These are phyloP conservation scores for Pseudomyrmex concolor DNA, from an alignment of 1,140 invertebrate species.

Conservation along the genomic window DNA sequence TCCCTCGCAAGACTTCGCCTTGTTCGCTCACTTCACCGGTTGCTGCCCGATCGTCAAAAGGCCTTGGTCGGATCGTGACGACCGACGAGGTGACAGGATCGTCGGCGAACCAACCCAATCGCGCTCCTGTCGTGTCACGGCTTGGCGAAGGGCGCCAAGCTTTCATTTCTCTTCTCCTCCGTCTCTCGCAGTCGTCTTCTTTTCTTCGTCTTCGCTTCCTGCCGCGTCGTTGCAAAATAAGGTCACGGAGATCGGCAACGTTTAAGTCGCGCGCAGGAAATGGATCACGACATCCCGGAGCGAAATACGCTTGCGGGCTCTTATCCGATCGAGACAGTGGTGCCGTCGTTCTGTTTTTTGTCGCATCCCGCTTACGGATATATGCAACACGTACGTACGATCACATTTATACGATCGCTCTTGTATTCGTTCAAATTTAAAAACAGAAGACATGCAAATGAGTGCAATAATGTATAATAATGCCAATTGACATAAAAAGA, in stretches of 20 bases:
- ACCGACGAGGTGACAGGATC: slow-evolving; percentile 62
- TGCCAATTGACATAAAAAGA: neutral
- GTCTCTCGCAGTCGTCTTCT: neutral
- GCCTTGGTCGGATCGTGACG: slow-evolving; percentile 62
- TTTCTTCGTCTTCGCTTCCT: slow-evolving; percentile 21
- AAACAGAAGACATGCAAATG: slow-evolving; percentile 24
- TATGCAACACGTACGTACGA: too few species aligned
- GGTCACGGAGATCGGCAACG: slow-evolving; percentile 59
- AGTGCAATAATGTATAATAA: neutral
- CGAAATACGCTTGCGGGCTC: slow-evolving; percentile 47
- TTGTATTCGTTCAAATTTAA: neutral
- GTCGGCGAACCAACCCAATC: slow-evolving; percentile 32
- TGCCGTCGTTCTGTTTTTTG: slow-evolving; percentile 36
- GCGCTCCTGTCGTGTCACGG: slow-evolving; percentile 45
- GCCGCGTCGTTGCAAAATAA: slow-evolving; percentile 45
- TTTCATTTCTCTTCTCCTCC: slow-evolving; percentile 12
- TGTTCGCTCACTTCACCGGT: slow-evolving; percentile 34
- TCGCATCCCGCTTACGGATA: slow-evolving; percentile 4
- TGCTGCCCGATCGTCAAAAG: slow-evolving; percentile 57
- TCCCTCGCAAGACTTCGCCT: slow-evolving; percentile 34
- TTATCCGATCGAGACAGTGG: slow-evolving; percentile 44
- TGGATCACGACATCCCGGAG: slow-evolving; percentile 41
- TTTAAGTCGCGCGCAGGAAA: slow-evolving; percentile 61
- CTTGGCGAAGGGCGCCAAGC: slow-evolving; percentile 35
- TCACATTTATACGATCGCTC: neutral